Conservation (phyloP, 2,113 vertebrate species). For the Phrynocephalus versicolor region DNA sequence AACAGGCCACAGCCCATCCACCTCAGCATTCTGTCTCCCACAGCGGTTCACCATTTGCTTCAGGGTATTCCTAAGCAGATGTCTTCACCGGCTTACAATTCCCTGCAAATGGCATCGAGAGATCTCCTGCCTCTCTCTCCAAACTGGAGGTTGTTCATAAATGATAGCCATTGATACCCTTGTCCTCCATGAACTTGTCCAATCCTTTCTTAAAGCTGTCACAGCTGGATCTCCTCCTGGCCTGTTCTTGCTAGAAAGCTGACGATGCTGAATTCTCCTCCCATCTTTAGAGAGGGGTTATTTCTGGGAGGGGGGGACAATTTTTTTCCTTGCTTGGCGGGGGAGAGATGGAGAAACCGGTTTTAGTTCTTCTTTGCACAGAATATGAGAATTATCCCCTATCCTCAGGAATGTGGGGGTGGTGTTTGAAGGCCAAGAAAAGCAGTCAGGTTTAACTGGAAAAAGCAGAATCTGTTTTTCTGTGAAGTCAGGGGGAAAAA, state of each 20-base stretch:
- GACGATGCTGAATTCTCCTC: neutral
- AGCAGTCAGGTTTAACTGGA: fast-evolving
- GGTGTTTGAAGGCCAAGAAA: neutral
- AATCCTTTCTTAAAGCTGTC: too few species aligned
- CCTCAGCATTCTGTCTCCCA: too few species aligned
- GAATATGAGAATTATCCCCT: neutral
- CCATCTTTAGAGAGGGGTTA: neutral
- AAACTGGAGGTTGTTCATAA: too few species aligned
- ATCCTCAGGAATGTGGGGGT: neutral
- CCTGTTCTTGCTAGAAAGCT: neutral
- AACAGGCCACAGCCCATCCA: too few species aligned
- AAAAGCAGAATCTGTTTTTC: neutral
- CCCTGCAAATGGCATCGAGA: too few species aligned
- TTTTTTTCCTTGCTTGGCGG: too few species aligned
- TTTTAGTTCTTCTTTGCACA: neutral
- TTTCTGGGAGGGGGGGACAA: neutral
- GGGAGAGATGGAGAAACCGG: neutral
- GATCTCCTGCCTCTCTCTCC: too few species aligned
- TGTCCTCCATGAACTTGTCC: too few species aligned
- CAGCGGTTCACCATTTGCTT: too few species aligned
- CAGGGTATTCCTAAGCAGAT: too few species aligned
- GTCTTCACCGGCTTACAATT: too few species aligned
- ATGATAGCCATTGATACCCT: too few species aligned
- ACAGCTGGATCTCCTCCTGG: neutral
- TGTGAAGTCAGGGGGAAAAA: neutral